Evolutionary conservation across 2,797 vertebrate species (phyloP).

Genomic region (Mycteria americana): DNA sequence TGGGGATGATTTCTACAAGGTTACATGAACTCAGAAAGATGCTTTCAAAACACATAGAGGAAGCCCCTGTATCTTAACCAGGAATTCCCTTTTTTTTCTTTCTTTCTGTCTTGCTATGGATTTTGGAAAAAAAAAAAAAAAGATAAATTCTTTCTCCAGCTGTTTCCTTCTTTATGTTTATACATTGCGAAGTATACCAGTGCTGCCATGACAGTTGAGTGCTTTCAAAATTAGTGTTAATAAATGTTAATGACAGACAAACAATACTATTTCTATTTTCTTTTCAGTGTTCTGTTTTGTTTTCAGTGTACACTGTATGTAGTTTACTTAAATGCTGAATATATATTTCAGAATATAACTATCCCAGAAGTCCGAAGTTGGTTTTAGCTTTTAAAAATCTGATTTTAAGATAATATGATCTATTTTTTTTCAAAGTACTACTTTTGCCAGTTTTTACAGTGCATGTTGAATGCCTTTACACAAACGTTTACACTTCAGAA

Average conservation of each 20-base stretch:
- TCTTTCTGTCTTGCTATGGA: neutral
- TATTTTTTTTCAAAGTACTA: neutral
- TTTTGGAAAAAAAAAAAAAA: neutral
- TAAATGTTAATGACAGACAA: neutral
- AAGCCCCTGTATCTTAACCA: neutral
- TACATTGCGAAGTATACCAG: neutral
- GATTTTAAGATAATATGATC: neutral
- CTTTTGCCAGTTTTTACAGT: neutral
- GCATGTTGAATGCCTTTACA: neutral
- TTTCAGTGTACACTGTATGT: neutral
- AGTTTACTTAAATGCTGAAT: neutral
- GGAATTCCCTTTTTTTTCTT: neutral
- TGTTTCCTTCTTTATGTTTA: neutral
- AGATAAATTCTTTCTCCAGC: neutral
- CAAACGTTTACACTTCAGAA: neutral
- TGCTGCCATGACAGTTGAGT: neutral
- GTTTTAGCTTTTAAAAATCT: neutral
- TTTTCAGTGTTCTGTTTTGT: neutral
- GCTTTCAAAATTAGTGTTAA: neutral
- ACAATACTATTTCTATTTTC: neutral
- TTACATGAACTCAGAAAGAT: neutral
- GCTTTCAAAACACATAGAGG: neutral
- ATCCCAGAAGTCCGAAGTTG: neutral
- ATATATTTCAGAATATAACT: neutral
- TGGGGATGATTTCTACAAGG: neutral